A percentile compares a stretch with the other conserved stretches of the same genome.
Evolutionary conservation across 2,113 vertebrate species (phyloP).

Genomic region (Ceyx melanurus): DNA sequence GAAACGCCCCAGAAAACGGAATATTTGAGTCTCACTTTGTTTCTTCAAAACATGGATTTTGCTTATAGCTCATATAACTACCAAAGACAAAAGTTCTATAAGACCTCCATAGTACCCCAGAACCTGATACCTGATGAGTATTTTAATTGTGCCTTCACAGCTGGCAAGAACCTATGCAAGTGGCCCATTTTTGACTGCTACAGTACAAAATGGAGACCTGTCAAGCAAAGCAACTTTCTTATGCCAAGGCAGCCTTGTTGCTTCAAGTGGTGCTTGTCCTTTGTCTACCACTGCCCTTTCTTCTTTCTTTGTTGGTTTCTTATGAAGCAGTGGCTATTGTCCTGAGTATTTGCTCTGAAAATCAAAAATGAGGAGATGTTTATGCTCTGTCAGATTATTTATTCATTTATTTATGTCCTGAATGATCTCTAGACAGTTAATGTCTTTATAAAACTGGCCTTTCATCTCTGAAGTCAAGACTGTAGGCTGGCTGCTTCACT

Average conservation of each 20-base stretch:
- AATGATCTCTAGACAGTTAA: background rate
- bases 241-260: background rate
- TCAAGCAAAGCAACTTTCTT: background rate
- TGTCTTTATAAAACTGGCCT: background rate
- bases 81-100: background rate
- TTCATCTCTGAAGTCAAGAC: background rate
- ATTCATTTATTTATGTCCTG: background rate
- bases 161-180: background rate
- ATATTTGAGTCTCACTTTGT: background rate
- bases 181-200: background rate
- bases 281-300: background rate
- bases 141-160: background rate
- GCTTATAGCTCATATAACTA: background rate
- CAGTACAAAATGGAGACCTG: background rate
- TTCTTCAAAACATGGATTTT: background rate
- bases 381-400: background rate
- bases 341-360: background rate
- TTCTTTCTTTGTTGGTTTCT: background rate
- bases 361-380: background rate
- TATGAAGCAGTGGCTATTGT: background rate
- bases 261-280: background rate
- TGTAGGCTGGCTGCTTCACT: background rate
- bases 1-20: background rate
- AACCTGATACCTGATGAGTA: background rate
- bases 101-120: background rate